These are phyloP conservation scores for Zaprionus taronus DNA, from an alignment of 1,140 invertebrate species.

Conservation along the genomic window DNA sequence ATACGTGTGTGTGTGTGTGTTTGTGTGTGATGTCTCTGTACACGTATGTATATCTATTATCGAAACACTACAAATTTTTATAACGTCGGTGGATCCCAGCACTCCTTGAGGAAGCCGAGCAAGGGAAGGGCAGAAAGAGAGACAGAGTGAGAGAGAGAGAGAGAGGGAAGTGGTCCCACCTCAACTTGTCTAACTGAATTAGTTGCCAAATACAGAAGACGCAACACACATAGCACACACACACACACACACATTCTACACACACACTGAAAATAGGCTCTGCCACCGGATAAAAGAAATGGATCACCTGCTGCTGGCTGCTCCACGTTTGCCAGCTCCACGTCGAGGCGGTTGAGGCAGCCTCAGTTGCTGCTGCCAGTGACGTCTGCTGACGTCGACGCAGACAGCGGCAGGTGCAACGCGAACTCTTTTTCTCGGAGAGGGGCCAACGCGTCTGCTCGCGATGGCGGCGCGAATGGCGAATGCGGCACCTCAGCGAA, in stretches of 20 bases:
- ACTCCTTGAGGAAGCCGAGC: slow-evolving; percentile 23
- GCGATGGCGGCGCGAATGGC: slow-evolving; percentile 68
- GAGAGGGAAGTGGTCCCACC: slow-evolving; percentile 26
- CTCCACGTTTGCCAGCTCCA: slow-evolving; percentile 30
- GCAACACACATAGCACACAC: slow-evolving; percentile 42
- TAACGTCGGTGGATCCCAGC: slow-evolving; percentile 54
- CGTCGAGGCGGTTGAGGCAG: slow-evolving; percentile 11
- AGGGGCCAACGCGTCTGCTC: slow-evolving; percentile 52
- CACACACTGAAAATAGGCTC: slow-evolving; percentile 63
- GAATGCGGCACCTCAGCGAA: slow-evolving; percentile 74
- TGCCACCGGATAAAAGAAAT: slow-evolving; percentile 81
- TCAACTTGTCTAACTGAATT: slow-evolving; percentile 78
- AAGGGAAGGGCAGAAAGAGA: background rate
- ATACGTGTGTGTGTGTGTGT: slow-evolving; percentile 27
- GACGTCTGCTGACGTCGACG: slow-evolving; percentile 39
- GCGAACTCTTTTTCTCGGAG: slow-evolving; percentile 29
- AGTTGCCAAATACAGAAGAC: slow-evolving; percentile 63
- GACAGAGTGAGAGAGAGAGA: background rate
- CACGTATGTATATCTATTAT: slow-evolving; percentile 74
- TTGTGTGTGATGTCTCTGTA: slow-evolving; percentile 16
- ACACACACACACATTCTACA: slow-evolving; percentile 24
- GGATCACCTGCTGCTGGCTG: slow-evolving; percentile 77
- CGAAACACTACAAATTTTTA: slow-evolving; percentile 74
- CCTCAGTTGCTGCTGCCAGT: background rate
- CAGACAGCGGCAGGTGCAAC: slow-evolving; percentile 73